These are phyloP conservation scores for Ciconia boyciana DNA, from an alignment of 2,113 vertebrate species.

Conservation along the genomic window DNA sequence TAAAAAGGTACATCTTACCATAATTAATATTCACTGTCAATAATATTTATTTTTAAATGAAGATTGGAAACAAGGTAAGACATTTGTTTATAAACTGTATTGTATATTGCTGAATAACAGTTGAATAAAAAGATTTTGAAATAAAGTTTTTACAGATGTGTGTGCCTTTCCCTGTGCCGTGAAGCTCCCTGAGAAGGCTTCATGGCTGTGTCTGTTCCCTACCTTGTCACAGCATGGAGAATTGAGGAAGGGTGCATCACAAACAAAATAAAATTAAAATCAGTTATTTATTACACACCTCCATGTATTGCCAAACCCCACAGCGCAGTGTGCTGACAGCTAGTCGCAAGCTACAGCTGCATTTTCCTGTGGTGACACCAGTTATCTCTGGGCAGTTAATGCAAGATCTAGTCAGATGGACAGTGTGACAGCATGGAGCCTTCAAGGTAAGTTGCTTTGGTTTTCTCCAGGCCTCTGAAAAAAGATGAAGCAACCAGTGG, in stretches of 20 bases:
- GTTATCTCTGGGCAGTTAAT: not conserved
- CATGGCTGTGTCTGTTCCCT: not conserved
- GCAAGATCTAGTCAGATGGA: not conserved
- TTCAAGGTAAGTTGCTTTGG: not conserved
- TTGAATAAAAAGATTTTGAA: slow-evolving; percentile 90
- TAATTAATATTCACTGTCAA: slow-evolving; percentile 87
- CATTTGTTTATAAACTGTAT: slow-evolving; percentile 88
- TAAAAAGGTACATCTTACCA: slow-evolving; percentile 81
- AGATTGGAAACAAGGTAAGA: slow-evolving; percentile 87
- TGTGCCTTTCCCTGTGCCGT: slow-evolving; percentile 10
- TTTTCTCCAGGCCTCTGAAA: not conserved
- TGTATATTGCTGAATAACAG: slow-evolving; percentile 88
- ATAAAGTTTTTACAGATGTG: slow-evolving; percentile 70
- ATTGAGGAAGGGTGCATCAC: not conserved
- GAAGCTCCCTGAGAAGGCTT: not conserved
- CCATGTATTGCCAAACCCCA: too few species aligned
- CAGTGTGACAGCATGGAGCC: not conserved
- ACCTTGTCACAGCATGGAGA: not conserved
- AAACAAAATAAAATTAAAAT: not conserved
- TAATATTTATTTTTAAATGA: slow-evolving; percentile 97
- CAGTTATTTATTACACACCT: not conserved
- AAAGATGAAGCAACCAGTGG: not conserved
- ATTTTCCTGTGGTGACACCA: not conserved
- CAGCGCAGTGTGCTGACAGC: not conserved
- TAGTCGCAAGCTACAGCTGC: not conserved